phyloP scores from a whole-genome alignment of 2,113 vertebrate genomes.

The Mormyrus iriodes region DNA sequence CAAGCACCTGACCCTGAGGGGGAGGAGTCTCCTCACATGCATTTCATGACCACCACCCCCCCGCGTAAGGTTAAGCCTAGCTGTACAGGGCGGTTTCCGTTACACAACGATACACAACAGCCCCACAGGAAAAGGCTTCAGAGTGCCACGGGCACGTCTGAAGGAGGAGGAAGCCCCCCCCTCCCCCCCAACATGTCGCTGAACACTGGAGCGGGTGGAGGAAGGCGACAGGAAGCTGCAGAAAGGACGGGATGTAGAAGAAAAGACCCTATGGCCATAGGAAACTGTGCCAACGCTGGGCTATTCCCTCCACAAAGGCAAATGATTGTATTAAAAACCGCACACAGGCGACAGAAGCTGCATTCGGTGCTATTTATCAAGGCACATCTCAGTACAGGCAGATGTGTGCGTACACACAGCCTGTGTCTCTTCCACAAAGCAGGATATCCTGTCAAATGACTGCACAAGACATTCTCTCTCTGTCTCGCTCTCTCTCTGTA shows the following conservation, averaged over 20 bases:
- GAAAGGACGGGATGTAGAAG: background rate
- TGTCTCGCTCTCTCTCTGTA: background rate
- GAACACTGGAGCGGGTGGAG: background rate
- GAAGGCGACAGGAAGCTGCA: background rate
- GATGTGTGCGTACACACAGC: conserved; percentile 20
- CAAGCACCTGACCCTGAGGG: background rate
- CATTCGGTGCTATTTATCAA: background rate
- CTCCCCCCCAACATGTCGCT: background rate
- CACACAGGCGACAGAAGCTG: background rate
- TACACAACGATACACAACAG: background rate
- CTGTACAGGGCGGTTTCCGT: background rate
- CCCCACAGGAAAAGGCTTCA: background rate
- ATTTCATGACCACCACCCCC: background rate
- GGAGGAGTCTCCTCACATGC: background rate
- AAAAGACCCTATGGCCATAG: background rate
- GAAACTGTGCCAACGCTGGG: background rate
- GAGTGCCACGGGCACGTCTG: background rate
- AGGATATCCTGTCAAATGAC: conserved; percentile 66
- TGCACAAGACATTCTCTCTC: conserved; percentile 26
- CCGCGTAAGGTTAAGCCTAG: background rate
- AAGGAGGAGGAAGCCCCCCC: background rate
- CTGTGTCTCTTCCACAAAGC: conserved; percentile 32
- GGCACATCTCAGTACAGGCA: background rate
- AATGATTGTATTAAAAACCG: background rate
- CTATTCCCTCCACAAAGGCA: background rate